Evolutionary conservation across 2,113 vertebrate species (phyloP), one percentile per base, ranked within the genome.

Genomic region (Pseudorhombus dupliciocellatus): DNA sequence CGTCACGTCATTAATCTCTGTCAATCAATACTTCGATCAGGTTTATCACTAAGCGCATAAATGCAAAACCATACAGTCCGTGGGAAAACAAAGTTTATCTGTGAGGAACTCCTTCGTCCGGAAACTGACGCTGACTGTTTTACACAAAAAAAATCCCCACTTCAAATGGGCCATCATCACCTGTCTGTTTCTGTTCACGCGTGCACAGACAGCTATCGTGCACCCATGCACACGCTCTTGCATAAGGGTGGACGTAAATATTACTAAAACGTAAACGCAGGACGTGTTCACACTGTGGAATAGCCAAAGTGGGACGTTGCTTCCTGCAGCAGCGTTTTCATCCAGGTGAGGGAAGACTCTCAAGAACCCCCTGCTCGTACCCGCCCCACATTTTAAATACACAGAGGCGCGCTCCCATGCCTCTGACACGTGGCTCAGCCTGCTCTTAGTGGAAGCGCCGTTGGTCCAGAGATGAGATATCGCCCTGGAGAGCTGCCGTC

Each of bases 11-110:
- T 94, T 94, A 92, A 93, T 94, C 93, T 93, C 92, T 92, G 93
- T 94, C 93, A 93, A 60, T 94, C 93, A 85, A 94, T 94, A 93
- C 81, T 93, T 94, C 78, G 93, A 94, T 88, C 89, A 69, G 89
- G 88, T 91, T 93, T 92, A 93, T 93, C 92, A 89, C 92, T 93
- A 85, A 92, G 83, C 89, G 90, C 90, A 87, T 86, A 75, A 91
- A 90, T 91, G 87, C 85, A 84, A 92, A 90, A 86, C 81, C 88
- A 90, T 87, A 90, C 85, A 88, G 86, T 90, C 85, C 88, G 91
- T 90, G 90, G 89, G 91, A 92, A 92, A 91, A 90, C 88, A 86
- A 88, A 77, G 80, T 91, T 90, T 87, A 88, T 89, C 78, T 83
- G 65, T 59, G 67, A 82, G 44, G 77, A 77, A 75, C 64, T 81